These are phyloP conservation scores for Pungitius pungitius DNA, from an alignment of 2,113 vertebrate genomes.

Conservation along the genomic window DNA sequence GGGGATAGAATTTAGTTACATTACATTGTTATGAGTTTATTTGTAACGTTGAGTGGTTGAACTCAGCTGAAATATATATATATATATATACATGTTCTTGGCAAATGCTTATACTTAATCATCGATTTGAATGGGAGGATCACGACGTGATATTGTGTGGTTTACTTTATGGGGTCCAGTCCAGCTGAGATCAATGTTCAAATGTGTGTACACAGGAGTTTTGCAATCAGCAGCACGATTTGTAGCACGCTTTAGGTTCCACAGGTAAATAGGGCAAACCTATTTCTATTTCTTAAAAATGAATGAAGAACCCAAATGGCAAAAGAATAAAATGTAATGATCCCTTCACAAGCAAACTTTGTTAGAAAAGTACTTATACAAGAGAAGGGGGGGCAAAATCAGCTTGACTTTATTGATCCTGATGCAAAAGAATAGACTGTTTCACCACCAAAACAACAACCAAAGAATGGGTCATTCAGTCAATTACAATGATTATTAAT, in stretches of 20 bases:
- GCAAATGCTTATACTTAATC: background rate
- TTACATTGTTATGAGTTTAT: too few relatives aligned
- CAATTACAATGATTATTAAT: background rate
- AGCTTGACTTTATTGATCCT: background rate
- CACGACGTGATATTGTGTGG: background rate
- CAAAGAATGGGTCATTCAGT: background rate
- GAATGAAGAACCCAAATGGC: background rate
- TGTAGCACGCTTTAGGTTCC: background rate
- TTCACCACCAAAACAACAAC: background rate
- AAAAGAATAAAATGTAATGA: background rate
- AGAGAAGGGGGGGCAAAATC: background rate
- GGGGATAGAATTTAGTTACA: background rate
- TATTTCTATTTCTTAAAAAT: background rate
- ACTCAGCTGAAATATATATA: background rate
- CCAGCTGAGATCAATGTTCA: constrained; percentile 17
- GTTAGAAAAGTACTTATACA: background rate
- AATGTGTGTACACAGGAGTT: constrained; percentile 1
- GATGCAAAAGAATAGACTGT: background rate
- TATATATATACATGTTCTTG: background rate
- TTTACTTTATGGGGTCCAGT: background rate
- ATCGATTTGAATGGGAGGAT: background rate
- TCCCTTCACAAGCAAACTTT: background rate
- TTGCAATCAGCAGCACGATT: background rate
- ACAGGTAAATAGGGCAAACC: background rate
- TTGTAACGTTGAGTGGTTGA: background rate